Evolutionary conservation across 2,888 invertebrate species (phyloP), one percentile per base, ranked within the genome.

Genomic region (Xylota segnis): DNA sequence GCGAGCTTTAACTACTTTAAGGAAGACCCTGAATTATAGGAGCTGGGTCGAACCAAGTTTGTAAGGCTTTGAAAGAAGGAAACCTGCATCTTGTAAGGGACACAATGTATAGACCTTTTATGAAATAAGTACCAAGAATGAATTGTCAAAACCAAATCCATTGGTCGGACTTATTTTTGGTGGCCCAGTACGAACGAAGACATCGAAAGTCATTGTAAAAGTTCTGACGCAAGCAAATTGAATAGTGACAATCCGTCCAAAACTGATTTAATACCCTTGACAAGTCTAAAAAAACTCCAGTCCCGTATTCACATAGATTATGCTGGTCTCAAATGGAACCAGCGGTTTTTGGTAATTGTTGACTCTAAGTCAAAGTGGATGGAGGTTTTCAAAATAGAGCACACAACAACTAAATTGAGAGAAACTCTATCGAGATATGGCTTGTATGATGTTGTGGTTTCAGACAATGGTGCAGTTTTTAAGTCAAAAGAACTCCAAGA

Each of bases 331-430:
- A 77, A 77, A 23, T 59, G 59, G 76, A 59, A 50, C 12, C 68
- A 59, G n/a, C 59, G 68, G 59, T 68, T 68, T 52, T 32, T 68
- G n/a, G 65, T 66, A 6, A 77, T 68, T 59, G 32, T 77, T 43
- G 76, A 77, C 43, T 68, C 76, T 2, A 68, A 59, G 54, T 77
- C 76, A 45, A 77, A 77, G 40, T 77, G 76, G 68, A 23, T 76
- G 23, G 66, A 76, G 23, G 66, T 77, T 7, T 68, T 77, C 9
- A 59, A 77, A 29, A 77, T 59, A 37, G 68, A 77, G 18, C 56
- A 56, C 12, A 58, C 68, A 12, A 68, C 68, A 18, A 27, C 68
- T 58, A 68, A 68, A 6, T 45, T 77, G 3, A 66, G 68, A 23
- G 68, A 77, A 58, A 77, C 76, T 14, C 58, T 76, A 6, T 56